phyloP scores from a whole-genome alignment of 2,797 vertebrate species.

The Acanthornis magna region DNA sequence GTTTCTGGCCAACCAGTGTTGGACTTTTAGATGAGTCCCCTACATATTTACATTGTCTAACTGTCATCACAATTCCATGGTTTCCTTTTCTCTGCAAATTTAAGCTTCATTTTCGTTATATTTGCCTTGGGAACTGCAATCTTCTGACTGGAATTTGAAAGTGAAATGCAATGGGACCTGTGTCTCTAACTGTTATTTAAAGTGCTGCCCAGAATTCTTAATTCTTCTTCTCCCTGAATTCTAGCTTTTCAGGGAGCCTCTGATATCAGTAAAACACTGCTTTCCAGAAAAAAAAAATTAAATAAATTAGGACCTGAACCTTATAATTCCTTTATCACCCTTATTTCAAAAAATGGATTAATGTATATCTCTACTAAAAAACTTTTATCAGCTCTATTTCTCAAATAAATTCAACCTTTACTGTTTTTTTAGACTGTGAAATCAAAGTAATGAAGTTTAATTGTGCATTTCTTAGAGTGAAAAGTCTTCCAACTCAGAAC shows the following conservation, averaged over 20 bases:
- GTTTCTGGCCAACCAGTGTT: background rate
- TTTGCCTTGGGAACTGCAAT: background rate
- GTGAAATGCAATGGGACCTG: background rate
- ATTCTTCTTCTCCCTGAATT: background rate
- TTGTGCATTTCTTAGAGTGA: background rate
- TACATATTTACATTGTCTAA: background rate
- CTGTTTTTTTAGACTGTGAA: background rate
- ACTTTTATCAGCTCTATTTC: background rate
- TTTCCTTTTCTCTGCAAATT: background rate
- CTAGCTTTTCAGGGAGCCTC: background rate
- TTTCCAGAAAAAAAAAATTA: background rate
- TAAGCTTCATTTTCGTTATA: background rate
- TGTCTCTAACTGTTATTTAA: background rate
- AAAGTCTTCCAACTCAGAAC: background rate
- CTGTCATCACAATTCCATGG: background rate
- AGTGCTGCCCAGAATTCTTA: background rate
- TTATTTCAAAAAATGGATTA: background rate
- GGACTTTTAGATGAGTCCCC: background rate
- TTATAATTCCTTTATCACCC: background rate
- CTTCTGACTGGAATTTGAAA: background rate
- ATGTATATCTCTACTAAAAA: background rate
- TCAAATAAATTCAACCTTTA: background rate
- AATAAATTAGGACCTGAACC: background rate
- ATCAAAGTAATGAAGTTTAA: background rate
- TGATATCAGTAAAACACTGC: background rate